Evolutionary conservation across 2,888 invertebrate species (phyloP), one percentile per base, ranked within the genome.

Genomic region (Ennomos quercinarius): DNA sequence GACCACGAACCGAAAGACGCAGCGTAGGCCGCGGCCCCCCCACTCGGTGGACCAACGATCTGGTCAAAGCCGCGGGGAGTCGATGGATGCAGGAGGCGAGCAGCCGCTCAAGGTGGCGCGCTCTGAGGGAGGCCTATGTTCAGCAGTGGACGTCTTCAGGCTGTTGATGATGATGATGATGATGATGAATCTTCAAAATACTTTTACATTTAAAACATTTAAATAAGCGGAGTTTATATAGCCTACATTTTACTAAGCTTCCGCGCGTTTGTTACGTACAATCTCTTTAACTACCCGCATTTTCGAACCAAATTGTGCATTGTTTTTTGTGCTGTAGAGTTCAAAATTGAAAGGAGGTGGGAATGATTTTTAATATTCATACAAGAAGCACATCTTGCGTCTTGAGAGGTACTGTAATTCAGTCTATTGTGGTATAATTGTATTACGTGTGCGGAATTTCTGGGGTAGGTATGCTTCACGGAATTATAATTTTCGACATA

Each of bases 371-470:
- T 83, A 81, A 83, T 83, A 83, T 84, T 83, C 83, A 82, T 78
- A 75, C 75, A 61, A 66, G 59, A 71, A 77, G 74, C 78, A 80
- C 77, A 81, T 83, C 81, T 81, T 79, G 77, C 40, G 40, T 34
- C 48, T 43, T 51, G 51, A 74, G 70, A 67, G 71, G 71, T 65
- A 72, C 70, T 72, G 77, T 81, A 79, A 84, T 80, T 84, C 81
- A 75, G 73, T 78, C 79, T 74, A 79, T 84, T 83, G 83, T 83
- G 76, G 78, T 78, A 76, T 84, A 85, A 85, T 84, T 84, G 79
- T 78, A 78, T 82, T 82, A 83, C 82, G 83, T 83, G 83, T 70
- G 71, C 64, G 27, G 80, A 77, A 83, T 82, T 58, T 66, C 53
- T n/a, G 47, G 59, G 45, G 44, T 39, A 37, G 45, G 44, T 39